phyloP scores from a whole-genome alignment of 2,113 vertebrate genomes.

The Mionectes macconnelli region DNA sequence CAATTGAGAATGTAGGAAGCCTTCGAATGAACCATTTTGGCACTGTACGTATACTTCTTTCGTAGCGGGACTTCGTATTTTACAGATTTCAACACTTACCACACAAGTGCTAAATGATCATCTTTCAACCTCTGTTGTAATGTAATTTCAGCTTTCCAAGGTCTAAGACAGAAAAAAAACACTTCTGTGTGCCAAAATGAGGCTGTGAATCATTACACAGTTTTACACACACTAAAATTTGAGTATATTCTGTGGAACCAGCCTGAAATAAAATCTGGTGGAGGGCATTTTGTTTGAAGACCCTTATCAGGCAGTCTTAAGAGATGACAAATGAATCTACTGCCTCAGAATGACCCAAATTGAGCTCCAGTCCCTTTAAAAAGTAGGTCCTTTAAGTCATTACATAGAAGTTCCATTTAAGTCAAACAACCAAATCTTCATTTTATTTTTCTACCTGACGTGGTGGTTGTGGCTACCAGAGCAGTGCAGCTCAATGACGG shows the following conservation, averaged over 20 bases:
- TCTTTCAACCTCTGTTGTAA: neutral
- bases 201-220: neutral
- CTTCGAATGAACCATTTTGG: neutral
- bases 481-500: accelerated
- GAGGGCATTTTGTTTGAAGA: neutral
- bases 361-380: neutral
- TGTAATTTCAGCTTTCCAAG: neutral
- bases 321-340: neutral
- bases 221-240: neutral
- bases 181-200: neutral
- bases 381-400: neutral
- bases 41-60: neutral
- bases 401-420: neutral
- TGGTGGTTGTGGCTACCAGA: neutral
- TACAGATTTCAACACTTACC: neutral
- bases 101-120: neutral
- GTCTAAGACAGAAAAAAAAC: neutral
- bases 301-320: neutral
- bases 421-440: neutral
- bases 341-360: neutral
- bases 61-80: neutral
- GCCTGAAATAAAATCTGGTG: neutral
- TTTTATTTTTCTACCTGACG: neutral
- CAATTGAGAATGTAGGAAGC: neutral
- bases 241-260: neutral